These are phyloP conservation scores for Lamproptera curius DNA, from an alignment of 2,888 invertebrate genomes.

Conservation along the genomic window DNA sequence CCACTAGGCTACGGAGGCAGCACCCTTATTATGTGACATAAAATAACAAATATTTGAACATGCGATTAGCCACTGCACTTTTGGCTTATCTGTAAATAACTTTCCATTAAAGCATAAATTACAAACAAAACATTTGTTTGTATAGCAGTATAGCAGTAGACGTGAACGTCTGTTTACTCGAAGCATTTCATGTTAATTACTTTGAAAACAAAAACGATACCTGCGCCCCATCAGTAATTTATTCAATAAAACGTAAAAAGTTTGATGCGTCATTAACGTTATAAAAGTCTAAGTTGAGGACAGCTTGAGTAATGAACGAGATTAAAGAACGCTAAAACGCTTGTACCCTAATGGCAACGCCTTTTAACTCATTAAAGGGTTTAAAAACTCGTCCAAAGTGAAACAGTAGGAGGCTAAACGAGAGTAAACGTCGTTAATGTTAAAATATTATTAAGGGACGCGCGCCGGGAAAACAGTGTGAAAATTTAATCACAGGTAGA, in stretches of 20 bases:
- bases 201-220: background rate
- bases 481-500: slow-evolving; percentile 21
- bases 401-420: slow-evolving; percentile 21
- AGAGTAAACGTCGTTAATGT: slow-evolving; percentile 21
- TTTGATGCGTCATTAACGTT: slow-evolving; percentile 5
- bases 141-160: no score
- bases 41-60: no score
- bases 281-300: slow-evolving; percentile 11
- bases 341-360: slow-evolving; percentile 18
- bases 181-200: background rate
- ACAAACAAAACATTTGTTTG: no score
- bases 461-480: slow-evolving; percentile 16
- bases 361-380: slow-evolving; percentile 22
- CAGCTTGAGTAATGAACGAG: slow-evolving; percentile 16
- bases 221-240: background rate
- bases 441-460: slow-evolving; percentile 20
- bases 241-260: background rate
- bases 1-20: no score
- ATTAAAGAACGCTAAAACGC: slow-evolving; percentile 19
- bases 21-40: no score
- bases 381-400: slow-evolving; percentile 22
- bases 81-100: no score
- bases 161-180: no score
- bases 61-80: no score
- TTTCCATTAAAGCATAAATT: no score